A percentile compares a stretch with the other conserved stretches of the same genome.
Conservation (phyloP, 2,888 invertebrate genomes). For the Oligia fasciuncula region DNA sequence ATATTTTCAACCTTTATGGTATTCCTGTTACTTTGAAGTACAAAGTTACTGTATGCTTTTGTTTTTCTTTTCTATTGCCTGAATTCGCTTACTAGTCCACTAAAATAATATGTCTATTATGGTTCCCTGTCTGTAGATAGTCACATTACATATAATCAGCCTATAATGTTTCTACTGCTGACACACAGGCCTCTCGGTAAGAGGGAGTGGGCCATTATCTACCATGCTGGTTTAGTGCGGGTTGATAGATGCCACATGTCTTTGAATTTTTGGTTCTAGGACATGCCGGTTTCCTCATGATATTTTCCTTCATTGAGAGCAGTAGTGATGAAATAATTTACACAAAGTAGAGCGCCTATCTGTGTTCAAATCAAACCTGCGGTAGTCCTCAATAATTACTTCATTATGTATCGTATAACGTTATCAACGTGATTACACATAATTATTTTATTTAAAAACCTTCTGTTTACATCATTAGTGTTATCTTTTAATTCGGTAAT, state of each 20-base stretch:
- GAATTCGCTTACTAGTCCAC: neutral
- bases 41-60: constrained; percentile 1
- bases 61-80: neutral
- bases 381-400: neutral
- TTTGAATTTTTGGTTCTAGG: no score
- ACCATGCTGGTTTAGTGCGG: no score
- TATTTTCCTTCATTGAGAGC: neutral
- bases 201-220: no score
- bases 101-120: neutral
- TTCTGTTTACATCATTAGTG: constrained; percentile 39
- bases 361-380: neutral
- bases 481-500: constrained; percentile 48
- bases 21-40: neutral
- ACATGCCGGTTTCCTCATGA: neutral
- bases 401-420: neutral
- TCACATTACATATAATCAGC: no score
- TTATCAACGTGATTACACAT: constrained; percentile 26
- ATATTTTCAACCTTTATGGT: neutral
- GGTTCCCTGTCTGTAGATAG: neutral
- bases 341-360: neutral
- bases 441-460: constrained; percentile 12
- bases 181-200: no score
- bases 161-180: no score
- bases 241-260: no score
- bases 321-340: neutral